Conservation (phyloP, 2,888 invertebrate species). For the Andrena bucephala region DNA sequence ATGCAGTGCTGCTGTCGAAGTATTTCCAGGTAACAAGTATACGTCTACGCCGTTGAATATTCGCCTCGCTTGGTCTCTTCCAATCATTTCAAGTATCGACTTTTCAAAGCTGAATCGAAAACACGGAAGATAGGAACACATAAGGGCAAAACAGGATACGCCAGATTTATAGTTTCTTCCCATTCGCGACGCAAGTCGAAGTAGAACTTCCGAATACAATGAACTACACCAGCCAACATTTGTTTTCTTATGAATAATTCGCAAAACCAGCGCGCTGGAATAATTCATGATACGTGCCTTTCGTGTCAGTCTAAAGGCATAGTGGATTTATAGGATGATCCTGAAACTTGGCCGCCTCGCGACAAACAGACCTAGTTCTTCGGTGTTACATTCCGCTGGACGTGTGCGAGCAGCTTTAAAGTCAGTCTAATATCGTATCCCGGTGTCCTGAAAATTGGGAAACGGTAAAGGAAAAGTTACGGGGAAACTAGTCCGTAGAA, state of each 20-base stretch:
- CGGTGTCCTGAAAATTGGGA: too few species aligned
- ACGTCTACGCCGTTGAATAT: neutral
- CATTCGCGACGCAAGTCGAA: conserved; percentile 4
- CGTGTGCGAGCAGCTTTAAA: neutral
- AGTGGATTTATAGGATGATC: conserved; percentile 53
- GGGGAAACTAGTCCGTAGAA: neutral
- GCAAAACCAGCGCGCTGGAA: conserved; percentile 34
- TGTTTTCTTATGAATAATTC: conserved; percentile 65
- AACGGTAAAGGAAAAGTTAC: neutral
- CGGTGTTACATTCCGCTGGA: neutral
- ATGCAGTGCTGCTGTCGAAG: conserved; percentile 6
- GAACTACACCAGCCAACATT: conserved; percentile 30
- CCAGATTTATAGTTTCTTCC: conserved; percentile 48
- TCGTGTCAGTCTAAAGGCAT: conserved; percentile 27
- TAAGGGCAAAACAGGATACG: neutral
- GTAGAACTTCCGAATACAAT: conserved; percentile 18
- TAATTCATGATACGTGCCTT: conserved; percentile 57
- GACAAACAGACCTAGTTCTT: conserved; percentile 17
- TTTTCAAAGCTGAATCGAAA: too few species aligned
- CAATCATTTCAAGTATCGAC: too few species aligned
- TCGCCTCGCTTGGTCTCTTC: too few species aligned
- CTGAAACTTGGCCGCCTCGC: conserved; percentile 29
- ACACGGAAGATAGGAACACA: neutral
- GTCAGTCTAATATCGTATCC: too few species aligned
- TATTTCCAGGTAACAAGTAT: neutral